A percentile compares a stretch with the other conserved stretches of the same genome.
Conservation (phyloP, 1,140 invertebrate species). For the Drosophila micromelanica region DNA sequence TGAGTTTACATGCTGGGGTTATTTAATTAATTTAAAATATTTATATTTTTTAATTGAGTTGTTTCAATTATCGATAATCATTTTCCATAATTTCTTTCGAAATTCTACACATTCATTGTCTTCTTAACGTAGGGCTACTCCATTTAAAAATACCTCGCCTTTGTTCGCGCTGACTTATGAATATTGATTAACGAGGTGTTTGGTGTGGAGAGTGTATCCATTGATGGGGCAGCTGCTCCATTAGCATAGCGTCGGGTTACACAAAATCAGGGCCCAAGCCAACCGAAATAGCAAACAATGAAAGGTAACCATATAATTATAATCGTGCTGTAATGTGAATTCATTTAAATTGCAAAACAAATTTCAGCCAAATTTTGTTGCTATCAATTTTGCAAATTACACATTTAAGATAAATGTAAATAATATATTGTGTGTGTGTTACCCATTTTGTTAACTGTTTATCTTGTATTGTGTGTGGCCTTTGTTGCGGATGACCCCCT, state of each 20-base stretch:
- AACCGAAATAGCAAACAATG: constrained; percentile 47
- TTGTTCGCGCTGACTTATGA: constrained; percentile 25
- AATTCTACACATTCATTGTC: too few relatives aligned
- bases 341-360: constrained; percentile 75
- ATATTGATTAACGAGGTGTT: constrained; percentile 37
- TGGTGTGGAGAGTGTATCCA: neutral
- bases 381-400: constrained; percentile 31
- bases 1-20: too few relatives aligned
- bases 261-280: constrained; percentile 10
- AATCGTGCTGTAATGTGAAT: constrained; percentile 64
- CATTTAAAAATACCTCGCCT: neutral
- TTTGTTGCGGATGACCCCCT: constrained; percentile 53
- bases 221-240: neutral
- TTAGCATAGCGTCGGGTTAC: constrained; percentile 16
- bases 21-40: too few relatives aligned
- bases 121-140: neutral
- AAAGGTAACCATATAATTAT: constrained; percentile 35
- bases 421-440: constrained; percentile 33
- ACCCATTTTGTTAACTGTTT: constrained; percentile 67
- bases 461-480: constrained; percentile 56
- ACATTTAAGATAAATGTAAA: constrained; percentile 31
- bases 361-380: constrained; percentile 46
- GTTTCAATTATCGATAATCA: too few relatives aligned
- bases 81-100: too few relatives aligned
- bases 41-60: too few relatives aligned